Base-by-base conservation (phyloP, 2,113 vertebrate species). In the Istiophorus platypterus region DNA sequence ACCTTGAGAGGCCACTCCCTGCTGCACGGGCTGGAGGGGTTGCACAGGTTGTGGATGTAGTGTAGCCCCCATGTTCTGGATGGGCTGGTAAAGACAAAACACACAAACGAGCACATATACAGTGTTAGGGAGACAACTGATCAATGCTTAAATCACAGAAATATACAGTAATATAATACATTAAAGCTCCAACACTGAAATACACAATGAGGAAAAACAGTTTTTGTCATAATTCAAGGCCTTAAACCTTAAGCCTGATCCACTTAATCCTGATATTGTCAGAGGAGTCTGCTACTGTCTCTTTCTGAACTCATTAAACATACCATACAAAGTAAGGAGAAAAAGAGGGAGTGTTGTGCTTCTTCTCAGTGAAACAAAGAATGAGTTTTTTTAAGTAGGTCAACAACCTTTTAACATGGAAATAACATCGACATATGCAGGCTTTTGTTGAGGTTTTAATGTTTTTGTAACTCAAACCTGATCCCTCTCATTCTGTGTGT, bases 1-100 rank as follows among this genome's bases (percentile, higher is more conserved):
- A 86, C 96, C 96, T 87, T 95, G 96, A 92, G 95, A 92, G 90
- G 95, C 91, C 91, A 95, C 88, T 88, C 94, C 95, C 89, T 95
- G 96, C 88, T 96, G 92, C 85, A 94, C 86, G 82, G 78, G 62
- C 75, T 85, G 85, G 15, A 85, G 70, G 13, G 96, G 95, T 90
- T 96, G 91, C 86, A 96, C 93, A 75, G 95, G 92, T 90, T 97
- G 96, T 73, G 96, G 94, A 63, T 96, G 93, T 74, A 99, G 92
- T 92, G 96, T 92, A 15, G 88, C 88, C 56, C 95, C 96, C 91
- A 97, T 68, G 10, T 57, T 95, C 79, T 96, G 97, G 76, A 98
- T 93, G 85, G 97, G 96, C 96, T 97, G 80, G 57, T 85, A 87
- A 59, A 94, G 70, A 92, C n/a, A 92, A 39, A 64, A 92, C 61